These are phyloP conservation scores for Pteria penguin DNA, from an alignment of 2,888 invertebrate species.

Conservation along the genomic window DNA sequence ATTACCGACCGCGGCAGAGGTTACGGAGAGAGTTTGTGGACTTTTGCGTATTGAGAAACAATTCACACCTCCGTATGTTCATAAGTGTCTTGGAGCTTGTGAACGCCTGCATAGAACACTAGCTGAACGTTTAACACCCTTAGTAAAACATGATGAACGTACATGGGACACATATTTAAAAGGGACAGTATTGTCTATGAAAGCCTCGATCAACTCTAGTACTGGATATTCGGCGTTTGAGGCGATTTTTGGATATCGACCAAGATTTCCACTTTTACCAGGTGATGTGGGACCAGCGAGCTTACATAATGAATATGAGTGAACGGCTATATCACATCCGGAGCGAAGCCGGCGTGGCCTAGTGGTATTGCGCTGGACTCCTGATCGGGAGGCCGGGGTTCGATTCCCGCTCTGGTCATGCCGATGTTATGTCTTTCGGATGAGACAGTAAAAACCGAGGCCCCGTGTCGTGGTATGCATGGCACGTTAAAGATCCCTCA, in stretches of 20 bases:
- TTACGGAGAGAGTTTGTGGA: constrained; percentile 34
- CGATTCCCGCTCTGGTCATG: too few relatives aligned
- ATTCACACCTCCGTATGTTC: constrained; percentile 45
- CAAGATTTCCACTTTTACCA: background rate
- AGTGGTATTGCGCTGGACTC: too few relatives aligned
- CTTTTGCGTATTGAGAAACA: constrained; percentile 40
- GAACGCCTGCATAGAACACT: constrained; percentile 43
- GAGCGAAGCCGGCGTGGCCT: too few relatives aligned
- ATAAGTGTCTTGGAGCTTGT: constrained; percentile 49
- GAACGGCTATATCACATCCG: background rate
- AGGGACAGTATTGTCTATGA: background rate
- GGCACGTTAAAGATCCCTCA: too few relatives aligned
- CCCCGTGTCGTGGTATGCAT: too few relatives aligned
- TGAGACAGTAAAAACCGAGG: too few relatives aligned
- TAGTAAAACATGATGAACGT: background rate
- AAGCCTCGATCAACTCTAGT: background rate
- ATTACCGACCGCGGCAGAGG: constrained; percentile 19
- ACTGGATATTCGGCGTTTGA: background rate
- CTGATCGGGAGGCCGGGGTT: too few relatives aligned
- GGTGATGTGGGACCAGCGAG: background rate
- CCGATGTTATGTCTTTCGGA: too few relatives aligned
- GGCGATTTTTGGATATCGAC: background rate
- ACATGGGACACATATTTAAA: constrained; percentile 1
- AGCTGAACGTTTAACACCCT: constrained; percentile 34
- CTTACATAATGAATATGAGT: background rate